Conservation (phyloP, 2,888 invertebrate genomes). For the Eretmocerus hayati region DNA sequence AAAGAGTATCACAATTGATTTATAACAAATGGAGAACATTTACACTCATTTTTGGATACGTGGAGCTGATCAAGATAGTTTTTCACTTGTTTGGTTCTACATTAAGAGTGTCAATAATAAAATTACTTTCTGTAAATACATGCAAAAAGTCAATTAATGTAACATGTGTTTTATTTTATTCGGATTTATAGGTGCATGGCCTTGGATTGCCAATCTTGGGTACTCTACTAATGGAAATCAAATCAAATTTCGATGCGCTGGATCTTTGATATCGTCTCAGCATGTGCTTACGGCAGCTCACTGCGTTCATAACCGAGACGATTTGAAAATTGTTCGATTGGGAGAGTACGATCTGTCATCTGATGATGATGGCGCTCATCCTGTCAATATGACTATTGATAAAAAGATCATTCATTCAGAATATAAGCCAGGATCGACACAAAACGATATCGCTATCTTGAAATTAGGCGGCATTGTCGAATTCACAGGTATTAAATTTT, state of each 20-base stretch:
- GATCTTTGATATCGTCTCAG: slow-evolving; percentile 57
- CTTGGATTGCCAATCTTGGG: slow-evolving; percentile 72
- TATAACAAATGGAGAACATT: too few relatives aligned
- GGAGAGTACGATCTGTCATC: slow-evolving; percentile 71
- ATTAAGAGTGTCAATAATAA: too few relatives aligned
- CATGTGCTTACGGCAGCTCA: slow-evolving; percentile 77
- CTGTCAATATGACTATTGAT: slow-evolving; percentile 57
- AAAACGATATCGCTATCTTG: slow-evolving; percentile 75
- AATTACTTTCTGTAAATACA: too few relatives aligned
- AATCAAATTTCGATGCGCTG: slow-evolving; percentile 54
- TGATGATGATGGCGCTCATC: slow-evolving; percentile 56
- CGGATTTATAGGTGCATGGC: slow-evolving; percentile 78
- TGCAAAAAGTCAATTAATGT: too few relatives aligned
- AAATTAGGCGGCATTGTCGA: too few relatives aligned
- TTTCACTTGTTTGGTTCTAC: too few relatives aligned
- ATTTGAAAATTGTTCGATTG: slow-evolving; percentile 54
- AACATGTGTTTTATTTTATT: too few relatives aligned
- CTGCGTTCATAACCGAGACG: slow-evolving; percentile 54
- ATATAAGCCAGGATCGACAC: slow-evolving; percentile 57
- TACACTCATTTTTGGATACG: too few relatives aligned
- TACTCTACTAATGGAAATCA: slow-evolving; percentile 50
- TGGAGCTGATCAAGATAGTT: too few relatives aligned
- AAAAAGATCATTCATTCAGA: slow-evolving; percentile 59
- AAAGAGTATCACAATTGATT: too few relatives aligned
- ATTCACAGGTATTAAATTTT: too few relatives aligned